Conservation (phyloP, 2,888 invertebrate species). For the Mellilla xanthometata region DNA sequence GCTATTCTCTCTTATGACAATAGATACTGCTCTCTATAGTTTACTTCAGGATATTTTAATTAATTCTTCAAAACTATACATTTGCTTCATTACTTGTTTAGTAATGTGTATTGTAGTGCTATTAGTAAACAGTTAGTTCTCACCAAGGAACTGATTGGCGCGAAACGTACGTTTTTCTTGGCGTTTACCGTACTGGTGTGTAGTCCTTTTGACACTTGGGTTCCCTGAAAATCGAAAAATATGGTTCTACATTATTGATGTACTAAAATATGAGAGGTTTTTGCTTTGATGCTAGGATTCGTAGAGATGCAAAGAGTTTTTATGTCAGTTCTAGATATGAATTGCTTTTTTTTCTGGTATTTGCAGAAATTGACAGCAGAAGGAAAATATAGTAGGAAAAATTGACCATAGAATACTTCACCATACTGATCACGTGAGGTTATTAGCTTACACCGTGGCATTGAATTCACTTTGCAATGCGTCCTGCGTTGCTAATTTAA, state of each 20-base stretch:
- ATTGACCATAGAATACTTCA: not conserved
- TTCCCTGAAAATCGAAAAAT: conserved; percentile 53
- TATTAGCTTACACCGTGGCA: not conserved
- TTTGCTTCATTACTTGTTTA: conserved; percentile 40
- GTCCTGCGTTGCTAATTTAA: conserved; percentile 5
- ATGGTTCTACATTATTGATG: too few relatives aligned
- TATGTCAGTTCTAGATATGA: too few relatives aligned
- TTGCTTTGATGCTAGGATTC: too few relatives aligned
- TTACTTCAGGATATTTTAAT: too few relatives aligned
- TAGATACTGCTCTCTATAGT: too few relatives aligned
- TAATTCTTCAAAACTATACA: conserved; percentile 1
- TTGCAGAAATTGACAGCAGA: too few relatives aligned
- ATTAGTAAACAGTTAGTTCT: conserved; percentile 78
- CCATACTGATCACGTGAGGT: conserved; percentile 23
- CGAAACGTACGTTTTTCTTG: conserved; percentile 71
- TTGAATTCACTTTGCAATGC: not conserved
- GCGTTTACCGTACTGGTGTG: conserved; percentile 70
- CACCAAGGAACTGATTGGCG: conserved; percentile 72
- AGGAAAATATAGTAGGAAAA: too few relatives aligned
- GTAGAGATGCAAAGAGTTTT: not conserved
- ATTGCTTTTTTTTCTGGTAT: too few relatives aligned
- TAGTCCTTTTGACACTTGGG: conserved; percentile 66
- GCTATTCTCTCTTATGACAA: too few relatives aligned
- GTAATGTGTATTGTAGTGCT: conserved; percentile 23
- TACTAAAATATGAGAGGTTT: too few relatives aligned